These are phyloP conservation scores for Sitta europaea DNA, from an alignment of 2,113 vertebrate genomes.

Conservation along the genomic window DNA sequence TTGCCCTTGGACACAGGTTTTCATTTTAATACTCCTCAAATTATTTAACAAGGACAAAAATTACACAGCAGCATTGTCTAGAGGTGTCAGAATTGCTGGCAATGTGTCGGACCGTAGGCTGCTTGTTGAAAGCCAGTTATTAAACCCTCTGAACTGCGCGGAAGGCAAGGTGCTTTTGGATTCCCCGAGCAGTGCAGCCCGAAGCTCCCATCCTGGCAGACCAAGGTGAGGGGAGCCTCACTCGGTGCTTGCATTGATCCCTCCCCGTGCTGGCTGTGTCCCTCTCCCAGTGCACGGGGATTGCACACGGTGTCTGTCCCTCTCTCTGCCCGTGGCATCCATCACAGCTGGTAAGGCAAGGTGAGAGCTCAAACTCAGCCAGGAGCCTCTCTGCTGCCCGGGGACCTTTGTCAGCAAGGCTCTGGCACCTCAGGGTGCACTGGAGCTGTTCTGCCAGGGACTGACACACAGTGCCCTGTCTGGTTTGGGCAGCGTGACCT, in stretches of 20 bases:
- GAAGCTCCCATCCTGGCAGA: background rate
- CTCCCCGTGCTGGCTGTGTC: background rate
- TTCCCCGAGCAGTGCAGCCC: background rate
- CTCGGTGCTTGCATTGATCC: background rate
- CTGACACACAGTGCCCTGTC: background rate
- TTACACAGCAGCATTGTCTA: background rate
- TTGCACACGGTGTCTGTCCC: background rate
- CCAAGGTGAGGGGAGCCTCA: background rate
- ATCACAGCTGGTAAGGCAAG: background rate
- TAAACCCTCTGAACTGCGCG: background rate
- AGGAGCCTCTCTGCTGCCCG: background rate
- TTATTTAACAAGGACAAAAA: slow-evolving; percentile 13
- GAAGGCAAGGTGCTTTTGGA: background rate
- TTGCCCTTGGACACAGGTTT: background rate
- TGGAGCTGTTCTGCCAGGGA: accelerated
- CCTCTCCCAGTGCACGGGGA: background rate
- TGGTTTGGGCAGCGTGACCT: background rate
- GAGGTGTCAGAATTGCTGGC: background rate
- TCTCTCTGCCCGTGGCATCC: background rate
- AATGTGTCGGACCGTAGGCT: background rate
- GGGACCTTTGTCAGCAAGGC: background rate
- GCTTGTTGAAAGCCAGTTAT: background rate
- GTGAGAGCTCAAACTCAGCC: background rate
- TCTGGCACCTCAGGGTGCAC: background rate
- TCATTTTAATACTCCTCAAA: background rate